Evolutionary conservation across 2,888 invertebrate genomes (phyloP).

Genomic region (Luffia ferchaultella): DNA sequence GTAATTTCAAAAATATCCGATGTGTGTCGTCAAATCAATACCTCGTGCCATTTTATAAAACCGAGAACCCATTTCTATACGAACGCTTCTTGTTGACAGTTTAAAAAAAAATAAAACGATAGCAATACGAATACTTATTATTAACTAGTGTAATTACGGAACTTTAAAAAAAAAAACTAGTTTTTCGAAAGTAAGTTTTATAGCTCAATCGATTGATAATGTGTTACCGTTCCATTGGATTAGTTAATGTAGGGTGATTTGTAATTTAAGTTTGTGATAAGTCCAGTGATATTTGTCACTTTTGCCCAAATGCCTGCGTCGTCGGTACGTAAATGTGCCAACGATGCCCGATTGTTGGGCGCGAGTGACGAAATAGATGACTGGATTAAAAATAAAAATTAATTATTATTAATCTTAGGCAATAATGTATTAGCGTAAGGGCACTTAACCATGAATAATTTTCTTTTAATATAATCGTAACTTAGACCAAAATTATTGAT

Average conservation of each 20-base stretch:
- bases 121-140: background rate
- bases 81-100: too few species aligned
- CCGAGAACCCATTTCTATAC: slow-evolving; percentile 55
- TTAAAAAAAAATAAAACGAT: too few species aligned
- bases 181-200: slow-evolving; percentile 38
- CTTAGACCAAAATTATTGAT: slow-evolving; percentile 63
- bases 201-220: slow-evolving; percentile 60
- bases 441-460: slow-evolving; percentile 45
- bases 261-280: slow-evolving; percentile 56
- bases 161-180: too few species aligned
- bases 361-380: slow-evolving; percentile 21
- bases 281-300: slow-evolving; percentile 38
- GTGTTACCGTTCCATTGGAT: slow-evolving; percentile 61
- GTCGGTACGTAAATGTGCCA: too few species aligned
- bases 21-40: slow-evolving; percentile 45
- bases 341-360: background rate
- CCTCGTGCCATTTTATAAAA: slow-evolving; percentile 22
- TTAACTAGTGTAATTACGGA: too few species aligned
- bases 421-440: slow-evolving; percentile 50
- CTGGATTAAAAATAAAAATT: slow-evolving; percentile 48
- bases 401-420: slow-evolving; percentile 29
- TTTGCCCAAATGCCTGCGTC: slow-evolving; percentile 16
- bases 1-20: too few species aligned
- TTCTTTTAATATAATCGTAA: slow-evolving; percentile 51
- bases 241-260: slow-evolving; percentile 54